phyloP scores from a whole-genome alignment of 1,140 invertebrate genomes.

The Diorhabda elongata region DNA sequence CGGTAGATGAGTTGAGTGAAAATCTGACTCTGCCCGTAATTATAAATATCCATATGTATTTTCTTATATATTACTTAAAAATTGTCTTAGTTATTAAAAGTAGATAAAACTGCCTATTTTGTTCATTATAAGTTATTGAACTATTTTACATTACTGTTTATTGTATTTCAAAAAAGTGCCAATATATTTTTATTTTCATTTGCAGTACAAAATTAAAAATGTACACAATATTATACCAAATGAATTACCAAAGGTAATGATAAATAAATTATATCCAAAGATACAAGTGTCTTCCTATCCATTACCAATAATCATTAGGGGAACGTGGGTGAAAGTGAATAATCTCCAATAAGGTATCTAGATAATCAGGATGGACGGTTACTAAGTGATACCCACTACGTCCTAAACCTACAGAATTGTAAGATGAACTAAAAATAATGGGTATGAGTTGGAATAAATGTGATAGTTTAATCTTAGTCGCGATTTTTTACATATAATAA shows the following conservation, averaged over 20 bases:
- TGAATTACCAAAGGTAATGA: constrained; percentile 40
- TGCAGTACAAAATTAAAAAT: constrained; percentile 36
- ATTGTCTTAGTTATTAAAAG: neutral
- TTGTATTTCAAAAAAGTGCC: constrained; percentile 27
- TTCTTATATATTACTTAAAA: neutral
- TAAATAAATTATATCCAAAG: constrained; percentile 26
- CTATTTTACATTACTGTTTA: neutral
- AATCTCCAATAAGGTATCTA: too few species aligned
- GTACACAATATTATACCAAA: constrained; percentile 40
- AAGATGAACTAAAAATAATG: too few species aligned
- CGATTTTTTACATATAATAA: too few species aligned
- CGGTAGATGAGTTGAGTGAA: neutral
- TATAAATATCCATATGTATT: neutral
- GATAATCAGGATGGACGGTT: too few species aligned
- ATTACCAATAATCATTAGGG: too few species aligned
- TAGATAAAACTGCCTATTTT: constrained; percentile 6
- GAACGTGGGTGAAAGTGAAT: too few species aligned
- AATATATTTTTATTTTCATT: constrained; percentile 28
- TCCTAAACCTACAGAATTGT: too few species aligned
- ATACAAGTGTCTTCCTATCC: too few species aligned
- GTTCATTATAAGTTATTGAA: neutral
- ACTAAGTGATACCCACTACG: too few species aligned
- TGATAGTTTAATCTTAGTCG: too few species aligned
- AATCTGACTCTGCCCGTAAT: neutral
- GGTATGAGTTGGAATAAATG: too few species aligned